These are phyloP conservation scores for Mythimna lalbum DNA, from an alignment of 2,888 invertebrate genomes.

Conservation along the genomic window DNA sequence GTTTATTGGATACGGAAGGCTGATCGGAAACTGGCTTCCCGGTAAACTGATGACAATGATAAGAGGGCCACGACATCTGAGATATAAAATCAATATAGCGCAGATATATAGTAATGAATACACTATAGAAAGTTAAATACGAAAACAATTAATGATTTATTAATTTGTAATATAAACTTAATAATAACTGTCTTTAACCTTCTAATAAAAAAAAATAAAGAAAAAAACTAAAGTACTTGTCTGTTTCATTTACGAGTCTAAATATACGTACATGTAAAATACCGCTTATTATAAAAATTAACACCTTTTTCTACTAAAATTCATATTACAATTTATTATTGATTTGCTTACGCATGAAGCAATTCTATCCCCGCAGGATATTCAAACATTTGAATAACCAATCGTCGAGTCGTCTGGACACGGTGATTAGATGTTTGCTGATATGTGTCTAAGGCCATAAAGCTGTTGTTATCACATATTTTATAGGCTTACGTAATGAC, in stretches of 20 bases:
- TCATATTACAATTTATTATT: constrained; percentile 30
- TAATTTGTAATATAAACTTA: not conserved
- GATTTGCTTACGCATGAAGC: constrained; percentile 51
- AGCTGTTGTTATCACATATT: constrained; percentile 49
- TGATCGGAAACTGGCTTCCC: constrained; percentile 60
- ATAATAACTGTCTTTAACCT: too few species aligned
- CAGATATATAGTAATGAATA: not conserved
- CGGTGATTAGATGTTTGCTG: constrained; percentile 57
- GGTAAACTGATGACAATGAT: constrained; percentile 31
- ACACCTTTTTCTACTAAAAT: constrained; percentile 1
- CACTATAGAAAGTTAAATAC: too few species aligned
- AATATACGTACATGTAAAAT: not conserved
- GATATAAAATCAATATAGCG: constrained; percentile 1
- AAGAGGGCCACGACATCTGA: constrained; percentile 14
- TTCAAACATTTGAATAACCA: constrained; percentile 66
- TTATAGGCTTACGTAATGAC: constrained; percentile 45
- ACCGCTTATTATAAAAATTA: constrained; percentile 3
- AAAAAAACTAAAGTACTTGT: not conserved
- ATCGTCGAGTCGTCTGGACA: constrained; percentile 43
- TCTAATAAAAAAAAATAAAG: not conserved
- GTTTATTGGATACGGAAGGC: constrained; percentile 50
- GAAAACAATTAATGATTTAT: not conserved
- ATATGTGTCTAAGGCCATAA: constrained; percentile 47
- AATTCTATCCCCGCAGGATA: constrained; percentile 57
- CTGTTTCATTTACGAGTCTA: not conserved